These are phyloP conservation scores for Artibeus lituratus DNA, from an alignment of 2,797 vertebrate species.

Conservation along the genomic window DNA sequence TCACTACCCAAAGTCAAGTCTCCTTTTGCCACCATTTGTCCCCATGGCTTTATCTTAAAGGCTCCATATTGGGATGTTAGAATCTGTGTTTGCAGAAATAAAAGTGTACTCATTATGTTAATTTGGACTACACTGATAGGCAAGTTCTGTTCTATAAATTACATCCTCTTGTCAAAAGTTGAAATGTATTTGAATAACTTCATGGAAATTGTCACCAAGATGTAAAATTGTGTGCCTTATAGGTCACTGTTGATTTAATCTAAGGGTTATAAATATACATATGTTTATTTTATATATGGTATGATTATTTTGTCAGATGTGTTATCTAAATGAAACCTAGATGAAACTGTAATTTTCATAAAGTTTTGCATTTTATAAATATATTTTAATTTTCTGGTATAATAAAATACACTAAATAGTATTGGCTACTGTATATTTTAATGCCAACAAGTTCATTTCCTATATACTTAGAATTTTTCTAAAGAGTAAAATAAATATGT, in stretches of 20 bases:
- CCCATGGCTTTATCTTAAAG: conserved; percentile 80
- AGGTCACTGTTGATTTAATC: conserved; percentile 93
- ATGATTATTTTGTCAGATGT: conserved; percentile 94
- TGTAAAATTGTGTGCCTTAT: conserved; percentile 89
- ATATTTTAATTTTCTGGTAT: conserved; percentile 88
- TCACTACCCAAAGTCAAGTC: not conserved
- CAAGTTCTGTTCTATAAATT: conserved; percentile 96
- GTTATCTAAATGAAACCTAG: conserved; percentile 91
- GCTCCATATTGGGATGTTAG: conserved; percentile 91
- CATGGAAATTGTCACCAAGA: conserved; percentile 93
- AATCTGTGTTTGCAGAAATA: conserved; percentile 92
- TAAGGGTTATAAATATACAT: conserved; percentile 89
- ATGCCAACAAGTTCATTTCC: conserved; percentile 88
- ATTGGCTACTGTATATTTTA: conserved; percentile 92
- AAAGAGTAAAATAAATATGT: conserved; percentile 94
- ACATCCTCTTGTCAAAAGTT: conserved; percentile 96
- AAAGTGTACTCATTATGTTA: conserved; percentile 97
- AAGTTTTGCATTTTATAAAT: conserved; percentile 87
- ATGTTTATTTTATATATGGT: conserved; percentile 88
- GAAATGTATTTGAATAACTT: conserved; percentile 97
- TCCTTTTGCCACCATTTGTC: not conserved
- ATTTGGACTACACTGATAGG: conserved; percentile 91
- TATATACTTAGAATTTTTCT: conserved; percentile 88
- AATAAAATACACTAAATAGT: conserved; percentile 96
- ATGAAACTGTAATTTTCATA: conserved; percentile 85